phyloP scores from a whole-genome alignment of 1,140 invertebrate genomes.

The Chelonus insularis region DNA sequence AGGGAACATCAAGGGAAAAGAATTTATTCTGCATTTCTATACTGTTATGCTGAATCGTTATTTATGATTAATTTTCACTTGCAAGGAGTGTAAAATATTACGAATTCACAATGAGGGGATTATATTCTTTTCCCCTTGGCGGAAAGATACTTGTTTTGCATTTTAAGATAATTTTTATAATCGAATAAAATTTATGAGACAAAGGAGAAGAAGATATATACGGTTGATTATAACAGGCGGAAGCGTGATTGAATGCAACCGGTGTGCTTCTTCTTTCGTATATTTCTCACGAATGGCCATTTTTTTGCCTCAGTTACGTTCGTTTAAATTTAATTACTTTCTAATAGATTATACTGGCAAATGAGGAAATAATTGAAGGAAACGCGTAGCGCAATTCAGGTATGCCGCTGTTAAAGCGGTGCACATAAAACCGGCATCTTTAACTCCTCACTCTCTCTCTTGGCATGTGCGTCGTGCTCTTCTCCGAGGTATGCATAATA shows the following conservation, averaged over 20 bases:
- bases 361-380: conserved; percentile 40
- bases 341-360: conserved; percentile 40
- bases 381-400: background rate
- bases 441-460: background rate
- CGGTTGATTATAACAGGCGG: no score
- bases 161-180: conserved; percentile 1
- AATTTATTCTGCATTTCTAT: conserved; percentile 14
- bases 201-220: no score
- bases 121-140: conserved; percentile 5
- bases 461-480: conserved; percentile 13
- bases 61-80: conserved; percentile 27
- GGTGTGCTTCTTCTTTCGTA: no score
- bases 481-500: conserved; percentile 47
- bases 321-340: conserved; percentile 49
- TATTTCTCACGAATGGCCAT: conserved; percentile 32
- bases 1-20: background rate
- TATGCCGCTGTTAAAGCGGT: conserved; percentile 4
- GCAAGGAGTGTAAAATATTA: conserved; percentile 19
- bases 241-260: no score
- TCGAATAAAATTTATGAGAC: conserved; percentile 7
- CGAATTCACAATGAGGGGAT: conserved; percentile 20
- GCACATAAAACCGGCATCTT: conserved; percentile 1
- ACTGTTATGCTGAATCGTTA: conserved; percentile 9
- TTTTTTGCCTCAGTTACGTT: conserved; percentile 28
- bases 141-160: background rate